These are phyloP conservation scores for Oreochromis niloticus DNA, from an alignment of 2,113 vertebrate species.

Conservation along the genomic window DNA sequence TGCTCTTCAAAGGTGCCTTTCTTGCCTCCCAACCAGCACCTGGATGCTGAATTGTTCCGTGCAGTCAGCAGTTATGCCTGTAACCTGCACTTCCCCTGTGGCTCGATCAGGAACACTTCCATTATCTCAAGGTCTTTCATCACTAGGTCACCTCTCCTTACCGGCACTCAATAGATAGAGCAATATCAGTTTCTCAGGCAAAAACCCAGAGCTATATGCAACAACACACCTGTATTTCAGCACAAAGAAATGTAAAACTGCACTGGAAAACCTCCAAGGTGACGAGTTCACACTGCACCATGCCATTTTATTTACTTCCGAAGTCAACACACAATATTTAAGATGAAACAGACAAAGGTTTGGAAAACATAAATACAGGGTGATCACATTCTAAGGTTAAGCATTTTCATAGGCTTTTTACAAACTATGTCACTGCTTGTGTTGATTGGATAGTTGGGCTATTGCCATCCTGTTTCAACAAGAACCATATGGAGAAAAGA, in stretches of 20 bases:
- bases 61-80: constrained; percentile 44
- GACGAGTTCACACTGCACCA: neutral
- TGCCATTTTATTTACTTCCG: neutral
- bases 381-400: neutral
- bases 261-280: neutral
- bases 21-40: constrained; percentile 20
- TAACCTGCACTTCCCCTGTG: constrained; percentile 30
- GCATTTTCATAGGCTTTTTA: neutral
- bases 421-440: neutral
- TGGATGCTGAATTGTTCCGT: constrained; percentile 22
- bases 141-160: neutral
- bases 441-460: neutral
- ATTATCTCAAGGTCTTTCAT: constrained; percentile 52
- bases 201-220: neutral
- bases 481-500: neutral
- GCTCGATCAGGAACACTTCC: constrained; percentile 33
- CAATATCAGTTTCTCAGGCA: neutral
- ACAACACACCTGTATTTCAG: neutral
- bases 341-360: neutral
- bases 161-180: neutral
- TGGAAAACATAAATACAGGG: neutral
- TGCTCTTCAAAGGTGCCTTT: constrained; percentile 9
- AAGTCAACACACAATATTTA: neutral
- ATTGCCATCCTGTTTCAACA: neutral
- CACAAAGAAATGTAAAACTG: neutral